Evolutionary conservation across 2,797 vertebrate genomes (phyloP), one percentile per base, ranked within the genome.

Genomic region (Phaenicophaeus curvirostris): DNA sequence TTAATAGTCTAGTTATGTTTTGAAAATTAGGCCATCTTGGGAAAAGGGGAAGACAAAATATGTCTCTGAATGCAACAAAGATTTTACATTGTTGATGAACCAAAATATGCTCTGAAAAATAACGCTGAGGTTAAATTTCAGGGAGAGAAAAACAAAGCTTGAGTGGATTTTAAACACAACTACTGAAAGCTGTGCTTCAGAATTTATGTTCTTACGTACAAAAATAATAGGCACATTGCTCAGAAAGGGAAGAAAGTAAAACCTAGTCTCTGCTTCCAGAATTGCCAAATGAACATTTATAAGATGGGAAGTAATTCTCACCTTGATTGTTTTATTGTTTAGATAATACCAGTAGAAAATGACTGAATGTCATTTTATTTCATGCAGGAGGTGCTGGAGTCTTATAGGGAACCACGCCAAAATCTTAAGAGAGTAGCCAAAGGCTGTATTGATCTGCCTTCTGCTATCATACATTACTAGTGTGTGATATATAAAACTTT

Each of bases 281-380:
- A 90, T 72, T 59, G 53, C 68, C 69, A 68, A 72, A 73, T 73
- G 46, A 81, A 58, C 12, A 71, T 67, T 62, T 86, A 28, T 68
- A 84, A 85, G 48, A 89, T 66, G 3, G 42, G 19, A 88, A 77
- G 33, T 13, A 69, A 93, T 82, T 92, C 20, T 83, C 19, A 57
- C 8, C 1, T 1, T 30, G 58, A 82, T 48, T 13, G 24, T 78
- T 95, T 86, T 73, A 89, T 85, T 92, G 77, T 85, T 94, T 92
- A 91, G 59, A 42, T 67, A 73, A 28, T 75, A 59, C 25, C 14
- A 83, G 31, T 31, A 71, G 58, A 85, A 96, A 89, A 88, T 51
- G 1, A 73, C 66, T 63, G 44, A 63, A 95, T 92, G 96, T 78
- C 9, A 80, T 89, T 95, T 69, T 57, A 73, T 87, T 90, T 95